These are phyloP conservation scores for Erebia epiphron DNA, from an alignment of 2,888 invertebrate species.

Conservation along the genomic window DNA sequence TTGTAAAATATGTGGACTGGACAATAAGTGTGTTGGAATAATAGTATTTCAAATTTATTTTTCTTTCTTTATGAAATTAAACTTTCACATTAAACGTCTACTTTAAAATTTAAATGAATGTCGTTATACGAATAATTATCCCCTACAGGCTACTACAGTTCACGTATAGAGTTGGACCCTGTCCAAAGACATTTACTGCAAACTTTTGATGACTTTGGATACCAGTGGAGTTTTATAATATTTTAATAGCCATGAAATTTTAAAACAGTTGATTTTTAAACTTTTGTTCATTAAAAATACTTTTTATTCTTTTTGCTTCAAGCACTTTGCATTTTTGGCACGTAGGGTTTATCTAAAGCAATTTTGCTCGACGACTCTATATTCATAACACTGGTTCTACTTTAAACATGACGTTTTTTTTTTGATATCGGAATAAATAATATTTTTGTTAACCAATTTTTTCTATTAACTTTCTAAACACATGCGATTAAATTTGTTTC, in stretches of 20 bases:
- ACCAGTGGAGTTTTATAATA: slow-evolving; percentile 22
- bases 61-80: not conserved
- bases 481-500: too few species aligned
- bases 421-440: too few species aligned
- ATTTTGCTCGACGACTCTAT: too few species aligned
- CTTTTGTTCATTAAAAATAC: slow-evolving; percentile 4
- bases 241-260: slow-evolving; percentile 22
- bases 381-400: too few species aligned
- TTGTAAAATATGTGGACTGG: not conserved
- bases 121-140: slow-evolving; percentile 23
- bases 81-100: not conserved
- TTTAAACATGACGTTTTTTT: too few species aligned
- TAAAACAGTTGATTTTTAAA: slow-evolving; percentile 20
- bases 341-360: not conserved
- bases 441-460: too few species aligned
- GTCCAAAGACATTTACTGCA: slow-evolving; percentile 30
- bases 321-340: not conserved
- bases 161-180: slow-evolving; percentile 26
- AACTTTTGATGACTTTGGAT: slow-evolving; percentile 30
- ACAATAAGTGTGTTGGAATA: not conserved
- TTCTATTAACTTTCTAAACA: too few species aligned
- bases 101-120: slow-evolving; percentile 22
- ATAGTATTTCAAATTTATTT: too few species aligned
- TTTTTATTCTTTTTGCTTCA: not conserved
- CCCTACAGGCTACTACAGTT: slow-evolving; percentile 18